Conservation (phyloP, 2,797 vertebrate genomes). For the Enteromius anoplus region DNA sequence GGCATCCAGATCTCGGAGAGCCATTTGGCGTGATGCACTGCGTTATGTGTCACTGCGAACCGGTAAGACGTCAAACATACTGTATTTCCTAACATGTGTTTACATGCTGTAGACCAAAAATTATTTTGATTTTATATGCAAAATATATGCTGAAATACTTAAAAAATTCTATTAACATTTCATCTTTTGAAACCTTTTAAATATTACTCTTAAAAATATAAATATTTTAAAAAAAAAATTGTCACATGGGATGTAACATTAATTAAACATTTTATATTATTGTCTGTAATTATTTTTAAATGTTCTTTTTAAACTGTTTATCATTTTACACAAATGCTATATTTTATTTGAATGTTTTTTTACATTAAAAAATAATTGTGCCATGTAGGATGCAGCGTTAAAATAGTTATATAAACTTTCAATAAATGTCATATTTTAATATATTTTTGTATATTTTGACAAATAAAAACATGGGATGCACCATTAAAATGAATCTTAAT, state of each 20-base stretch:
- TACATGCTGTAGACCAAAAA: background rate
- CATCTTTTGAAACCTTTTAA: background rate
- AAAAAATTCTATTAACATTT: background rate
- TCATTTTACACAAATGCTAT: background rate
- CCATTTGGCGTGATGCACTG: conserved; percentile 97
- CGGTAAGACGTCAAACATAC: conserved; percentile 76
- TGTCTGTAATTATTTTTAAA: background rate
- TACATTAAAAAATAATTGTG: too few species aligned
- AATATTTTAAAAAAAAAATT: too few species aligned
- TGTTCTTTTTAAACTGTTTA: background rate
- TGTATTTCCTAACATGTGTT: background rate
- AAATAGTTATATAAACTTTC: too few species aligned
- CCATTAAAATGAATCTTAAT: too few species aligned
- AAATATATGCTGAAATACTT: background rate
- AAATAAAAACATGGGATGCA: too few species aligned
- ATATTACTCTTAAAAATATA: background rate
- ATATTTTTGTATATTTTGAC: background rate
- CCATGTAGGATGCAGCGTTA: too few species aligned
- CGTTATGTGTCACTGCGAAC: conserved; percentile 90
- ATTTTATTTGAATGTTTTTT: too few species aligned
- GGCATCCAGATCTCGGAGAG: conserved; percentile 96
- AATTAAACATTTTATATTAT: background rate
- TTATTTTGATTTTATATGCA: background rate
- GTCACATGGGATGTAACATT: background rate
- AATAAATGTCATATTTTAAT: background rate